phyloP scores from a whole-genome alignment of 2,888 invertebrate species.

The Pristionchus mayeri region DNA sequence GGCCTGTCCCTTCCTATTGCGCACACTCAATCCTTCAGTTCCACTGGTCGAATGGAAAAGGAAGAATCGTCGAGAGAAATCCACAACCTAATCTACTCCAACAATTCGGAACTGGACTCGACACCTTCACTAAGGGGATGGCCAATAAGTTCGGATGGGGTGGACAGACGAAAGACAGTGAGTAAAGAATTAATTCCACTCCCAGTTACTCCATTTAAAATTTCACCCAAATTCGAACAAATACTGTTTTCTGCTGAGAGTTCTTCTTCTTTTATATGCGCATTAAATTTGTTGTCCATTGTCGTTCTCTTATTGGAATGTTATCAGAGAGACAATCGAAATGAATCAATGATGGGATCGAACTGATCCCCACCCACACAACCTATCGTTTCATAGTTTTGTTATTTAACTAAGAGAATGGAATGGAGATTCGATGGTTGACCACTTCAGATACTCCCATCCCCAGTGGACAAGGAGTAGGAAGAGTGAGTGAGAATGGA shows the following conservation, averaged over 20 bases:
- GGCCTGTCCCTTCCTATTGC: too few relatives aligned
- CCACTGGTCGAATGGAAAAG: constrained; percentile 45
- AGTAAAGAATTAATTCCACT: too few relatives aligned
- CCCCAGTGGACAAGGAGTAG: neutral
- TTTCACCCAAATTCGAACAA: too few relatives aligned
- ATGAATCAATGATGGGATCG: neutral
- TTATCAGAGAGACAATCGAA: neutral
- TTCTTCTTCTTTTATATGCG: neutral
- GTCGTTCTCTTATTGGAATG: neutral
- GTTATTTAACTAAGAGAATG: neutral
- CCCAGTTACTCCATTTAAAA: too few relatives aligned
- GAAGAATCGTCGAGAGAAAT: constrained; percentile 39
- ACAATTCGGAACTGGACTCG: constrained; percentile 28
- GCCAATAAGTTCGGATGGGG: constrained; percentile 42
- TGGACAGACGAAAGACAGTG: neutral
- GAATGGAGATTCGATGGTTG: neutral
- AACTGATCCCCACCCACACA: too few relatives aligned
- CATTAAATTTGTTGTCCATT: constrained; percentile 6
- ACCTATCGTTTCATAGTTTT: too few relatives aligned
- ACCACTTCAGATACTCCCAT: neutral
- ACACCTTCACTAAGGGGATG: constrained; percentile 7
- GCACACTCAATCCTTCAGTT: constrained; percentile 10
- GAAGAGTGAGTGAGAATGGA: neutral
- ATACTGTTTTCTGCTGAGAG: neutral
- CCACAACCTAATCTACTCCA: neutral